Percentiles rank a stretch among this genome's conserved stretches.
These are phyloP conservation scores for Anarrhichthys ocellatus DNA, from an alignment of 2,113 vertebrate genomes.

Conservation along the genomic window DNA sequence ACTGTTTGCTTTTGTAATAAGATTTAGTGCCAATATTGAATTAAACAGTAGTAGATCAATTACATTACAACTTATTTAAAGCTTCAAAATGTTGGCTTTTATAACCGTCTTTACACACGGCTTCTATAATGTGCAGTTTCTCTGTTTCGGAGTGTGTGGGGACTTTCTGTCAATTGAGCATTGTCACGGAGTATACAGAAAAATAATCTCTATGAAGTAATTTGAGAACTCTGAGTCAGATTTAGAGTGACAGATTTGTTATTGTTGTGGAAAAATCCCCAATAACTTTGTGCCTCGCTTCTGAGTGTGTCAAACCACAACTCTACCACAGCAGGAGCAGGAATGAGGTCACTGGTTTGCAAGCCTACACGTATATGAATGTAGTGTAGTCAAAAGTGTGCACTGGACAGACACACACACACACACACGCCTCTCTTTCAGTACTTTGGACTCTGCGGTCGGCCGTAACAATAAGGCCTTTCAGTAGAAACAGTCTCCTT, in stretches of 20 bases:
- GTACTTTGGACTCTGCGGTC: conserved; percentile 61
- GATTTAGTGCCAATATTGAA: conserved; percentile 8
- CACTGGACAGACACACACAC: conserved; percentile 28
- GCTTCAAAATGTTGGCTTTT: neutral
- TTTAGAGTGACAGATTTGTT: conserved; percentile 33
- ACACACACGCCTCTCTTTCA: conserved; percentile 54
- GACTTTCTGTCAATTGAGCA: neutral
- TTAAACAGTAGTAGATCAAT: conserved; percentile 15
- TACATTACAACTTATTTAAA: neutral
- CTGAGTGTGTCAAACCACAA: conserved; percentile 24
- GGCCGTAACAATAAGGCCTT: conserved; percentile 70
- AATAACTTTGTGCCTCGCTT: conserved; percentile 20
- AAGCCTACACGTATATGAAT: conserved; percentile 38
- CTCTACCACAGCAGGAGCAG: conserved; percentile 21
- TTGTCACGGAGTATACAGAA: neutral
- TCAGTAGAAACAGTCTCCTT: conserved; percentile 66
- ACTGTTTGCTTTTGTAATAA: neutral
- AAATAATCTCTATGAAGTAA: neutral
- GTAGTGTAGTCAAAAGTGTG: conserved; percentile 24
- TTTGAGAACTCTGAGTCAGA: conserved; percentile 17
- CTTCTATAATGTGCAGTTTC: neutral
- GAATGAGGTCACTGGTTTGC: conserved; percentile 54
- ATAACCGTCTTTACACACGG: neutral
- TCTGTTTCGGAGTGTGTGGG: neutral
- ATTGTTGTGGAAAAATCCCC: conserved; percentile 45